Evolutionary conservation across 2,888 invertebrate genomes (phyloP), one percentile per base, ranked within the genome.

Genomic region (Drosophila rubida): DNA sequence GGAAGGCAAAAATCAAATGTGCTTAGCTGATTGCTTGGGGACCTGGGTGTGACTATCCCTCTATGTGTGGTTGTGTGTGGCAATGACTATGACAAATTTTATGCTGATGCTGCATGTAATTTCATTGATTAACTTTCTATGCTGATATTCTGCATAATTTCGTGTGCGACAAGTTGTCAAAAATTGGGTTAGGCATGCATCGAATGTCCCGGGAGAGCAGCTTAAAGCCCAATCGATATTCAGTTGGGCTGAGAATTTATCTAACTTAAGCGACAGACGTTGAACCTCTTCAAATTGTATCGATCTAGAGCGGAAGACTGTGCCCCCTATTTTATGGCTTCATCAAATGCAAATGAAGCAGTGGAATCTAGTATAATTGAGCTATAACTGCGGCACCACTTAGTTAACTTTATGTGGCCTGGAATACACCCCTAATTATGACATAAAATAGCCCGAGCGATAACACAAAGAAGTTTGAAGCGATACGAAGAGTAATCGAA

Each of bases 61-160:
- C 7, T 39, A 11, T 37, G 19, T 62, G 14, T 13, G 2, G 41
- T 7, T 59, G 37, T 53, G 19, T 41, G 25, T 46, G 39, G 39
- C 58, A 61, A 59, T 74, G 73, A 77, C 77, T 72, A 30, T 51
- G 53, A 45, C 55, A 69, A 74, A 75, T 75, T 78, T 78, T 69
- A 44, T 78, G 81, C 81, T 70, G 78, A 80, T 77, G 72, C 66
- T 62, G 72, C 69, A 75, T 71, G 88, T 89, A 80, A 88, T 86
- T 78, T 68, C 87, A 80, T 88, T 87, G 86, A 87, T 87, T 89
- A 89, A 87, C 84, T 87, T 86, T 86, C 75, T 59, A 75, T 78
- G 69, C 73, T 61, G 57, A 76, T 73, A 64, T 85, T 87, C 85
- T 87, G 87, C 87, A 80, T 80, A 80, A 78, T 78, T 74, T 80